Conservation (phyloP, 2,113 vertebrate genomes). For the Ochotona curzoniae region DNA sequence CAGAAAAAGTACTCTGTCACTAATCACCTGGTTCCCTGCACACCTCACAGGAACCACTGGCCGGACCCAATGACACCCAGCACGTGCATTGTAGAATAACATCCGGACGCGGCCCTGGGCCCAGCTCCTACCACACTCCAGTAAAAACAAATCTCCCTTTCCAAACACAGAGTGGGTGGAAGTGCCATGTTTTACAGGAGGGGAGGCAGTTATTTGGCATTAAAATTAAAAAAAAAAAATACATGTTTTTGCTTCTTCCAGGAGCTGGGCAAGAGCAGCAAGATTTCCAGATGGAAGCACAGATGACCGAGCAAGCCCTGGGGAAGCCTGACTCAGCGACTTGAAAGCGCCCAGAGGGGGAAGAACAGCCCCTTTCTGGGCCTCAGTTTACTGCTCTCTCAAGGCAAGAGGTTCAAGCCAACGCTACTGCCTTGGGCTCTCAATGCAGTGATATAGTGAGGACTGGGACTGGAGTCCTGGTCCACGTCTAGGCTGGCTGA, state of each 20-base stretch:
- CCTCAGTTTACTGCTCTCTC: slow-evolving; percentile 45
- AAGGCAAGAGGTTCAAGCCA: not conserved
- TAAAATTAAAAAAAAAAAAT: slow-evolving; percentile 59
- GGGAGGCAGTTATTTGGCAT: slow-evolving; percentile 74
- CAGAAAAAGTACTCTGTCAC: slow-evolving; percentile 20
- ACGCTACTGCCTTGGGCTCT: no score
- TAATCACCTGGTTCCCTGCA: not conserved
- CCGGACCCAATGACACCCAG: slow-evolving; percentile 17
- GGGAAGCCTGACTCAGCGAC: slow-evolving; percentile 56
- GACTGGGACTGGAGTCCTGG: not conserved
- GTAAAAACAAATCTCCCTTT: slow-evolving; percentile 75
- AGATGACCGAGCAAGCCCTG: not conserved
- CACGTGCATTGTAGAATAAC: slow-evolving; percentile 56
- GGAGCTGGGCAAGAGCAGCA: slow-evolving; percentile 47
- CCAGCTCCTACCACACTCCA: slow-evolving; percentile 57
- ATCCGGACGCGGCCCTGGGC: slow-evolving; percentile 60
- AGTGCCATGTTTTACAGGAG: slow-evolving; percentile 76
- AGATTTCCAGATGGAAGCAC: slow-evolving; percentile 71
- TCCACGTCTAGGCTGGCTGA: not conserved
- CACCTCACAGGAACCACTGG: slow-evolving; percentile 5
- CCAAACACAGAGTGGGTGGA: slow-evolving; percentile 71
- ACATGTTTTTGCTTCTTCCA: slow-evolving; percentile 57
- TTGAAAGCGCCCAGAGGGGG: slow-evolving; percentile 24
- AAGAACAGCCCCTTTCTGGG: not conserved
- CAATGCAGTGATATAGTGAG: no score